Evolutionary conservation across 2,797 vertebrate species (phyloP), one percentile per base, ranked within the genome.

Genomic region (Strix occidentalis): DNA sequence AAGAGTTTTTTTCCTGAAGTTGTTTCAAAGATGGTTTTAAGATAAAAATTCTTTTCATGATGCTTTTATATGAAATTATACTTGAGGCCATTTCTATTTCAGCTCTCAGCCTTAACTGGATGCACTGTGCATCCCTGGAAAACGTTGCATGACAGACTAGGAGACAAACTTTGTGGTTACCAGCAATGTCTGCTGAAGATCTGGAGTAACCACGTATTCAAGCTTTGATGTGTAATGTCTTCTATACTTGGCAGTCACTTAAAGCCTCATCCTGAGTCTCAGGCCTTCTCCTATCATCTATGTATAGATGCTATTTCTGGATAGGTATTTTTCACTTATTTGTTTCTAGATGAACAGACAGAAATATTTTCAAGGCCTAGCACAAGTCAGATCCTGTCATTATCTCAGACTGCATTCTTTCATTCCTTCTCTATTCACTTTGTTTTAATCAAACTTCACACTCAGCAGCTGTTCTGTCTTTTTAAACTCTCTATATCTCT

Each of bases 191-290:
- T 92, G 81, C 63, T 66, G 71, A 70, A 86, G 71, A 66, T 64
- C 69, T 87, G 56, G 63, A 85, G 58, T 54, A 92, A 82, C 82
- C 50, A 35, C 8, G 28, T 85, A 79, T 57, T 64, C 74, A 79
- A 65, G 68, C 89, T 94, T 96, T 97, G 82, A 65, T 96, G 61
- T 93, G 35, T 41, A 83, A 94, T 80, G 70, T 51, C 46, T 82
- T 78, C 87, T 97, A 61, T 87, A 56, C 93, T 96, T 69, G 80
- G 66, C 83, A 97, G 33, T 87, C 43, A 79, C 66, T 97, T 90
- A 81, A 93, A 95, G 29, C 56, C 57, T 92, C 87, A 68, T 83
- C 91, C 82, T 80, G 63, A 87, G 24, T 82, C 54, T 94, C 66
- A 64, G 61, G 21, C 43, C 56, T 71, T 88, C 79, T 93, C 71